phyloP scores from a whole-genome alignment of 2,888 invertebrate species.

The Cryptocheilus praepositus region DNA sequence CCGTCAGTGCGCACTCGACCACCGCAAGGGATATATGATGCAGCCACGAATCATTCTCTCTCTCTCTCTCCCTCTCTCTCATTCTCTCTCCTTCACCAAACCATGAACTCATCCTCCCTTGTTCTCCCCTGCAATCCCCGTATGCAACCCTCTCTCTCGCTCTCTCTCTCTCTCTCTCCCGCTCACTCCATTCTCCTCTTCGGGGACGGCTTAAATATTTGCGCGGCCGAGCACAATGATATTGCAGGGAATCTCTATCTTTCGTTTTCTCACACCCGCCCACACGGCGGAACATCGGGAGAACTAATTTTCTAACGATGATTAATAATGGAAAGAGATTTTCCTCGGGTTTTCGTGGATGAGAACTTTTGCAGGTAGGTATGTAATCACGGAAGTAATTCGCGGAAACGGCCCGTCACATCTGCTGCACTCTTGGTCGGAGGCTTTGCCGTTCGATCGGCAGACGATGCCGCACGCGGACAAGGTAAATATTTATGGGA shows the following conservation, averaged over 20 bases:
- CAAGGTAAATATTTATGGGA: no score
- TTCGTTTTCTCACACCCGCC: neutral
- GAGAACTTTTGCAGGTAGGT: no score
- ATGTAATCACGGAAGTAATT: no score
- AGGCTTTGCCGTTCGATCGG: no score
- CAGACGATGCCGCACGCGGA: no score
- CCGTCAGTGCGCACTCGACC: slow-evolving; percentile 50
- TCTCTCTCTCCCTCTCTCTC: slow-evolving; percentile 27
- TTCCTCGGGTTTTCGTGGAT: no score
- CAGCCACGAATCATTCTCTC: slow-evolving; percentile 54
- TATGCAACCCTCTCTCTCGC: slow-evolving; percentile 16
- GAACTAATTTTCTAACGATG: slow-evolving; percentile 5
- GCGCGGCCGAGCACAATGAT: slow-evolving; percentile 48
- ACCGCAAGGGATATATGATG: slow-evolving; percentile 60
- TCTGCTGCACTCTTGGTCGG: no score
- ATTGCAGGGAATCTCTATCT: slow-evolving; percentile 39
- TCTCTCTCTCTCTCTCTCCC: slow-evolving; percentile 28
- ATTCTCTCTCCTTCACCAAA: slow-evolving; percentile 16
- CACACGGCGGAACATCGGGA: neutral
- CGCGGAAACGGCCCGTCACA: no score
- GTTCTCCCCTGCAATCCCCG: slow-evolving; percentile 12
- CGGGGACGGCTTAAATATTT: slow-evolving; percentile 54
- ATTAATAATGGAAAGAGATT: slow-evolving; percentile 3
- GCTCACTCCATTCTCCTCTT: slow-evolving; percentile 44
- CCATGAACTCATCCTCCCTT: slow-evolving; percentile 17